Conservation (phyloP, 2,888 invertebrate species). For the Drosophila percnosoma region DNA sequence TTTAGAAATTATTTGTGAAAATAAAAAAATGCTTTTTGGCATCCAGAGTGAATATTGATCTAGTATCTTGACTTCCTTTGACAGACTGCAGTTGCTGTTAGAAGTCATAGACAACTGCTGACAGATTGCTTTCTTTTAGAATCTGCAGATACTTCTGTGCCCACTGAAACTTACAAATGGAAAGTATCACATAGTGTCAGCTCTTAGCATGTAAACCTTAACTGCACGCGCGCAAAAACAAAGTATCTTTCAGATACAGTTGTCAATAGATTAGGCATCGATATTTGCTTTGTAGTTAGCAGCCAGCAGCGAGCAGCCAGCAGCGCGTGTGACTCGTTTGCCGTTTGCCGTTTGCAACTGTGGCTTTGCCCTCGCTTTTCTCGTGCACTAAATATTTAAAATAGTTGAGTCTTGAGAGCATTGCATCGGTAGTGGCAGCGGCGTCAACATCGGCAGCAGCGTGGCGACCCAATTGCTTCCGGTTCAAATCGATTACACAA, state of each 20-base stretch:
- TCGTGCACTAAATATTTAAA: conserved; percentile 81
- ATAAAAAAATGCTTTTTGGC: not conserved
- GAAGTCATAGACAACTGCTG: not conserved
- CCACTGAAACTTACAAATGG: conserved; percentile 2
- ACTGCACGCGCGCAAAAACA: conserved; percentile 20
- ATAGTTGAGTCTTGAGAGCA: conserved; percentile 66
- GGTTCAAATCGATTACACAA: conserved; percentile 80
- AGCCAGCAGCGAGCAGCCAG: conserved; percentile 21
- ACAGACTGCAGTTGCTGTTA: not conserved
- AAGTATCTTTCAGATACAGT: conserved; percentile 39
- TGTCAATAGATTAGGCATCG: conserved; percentile 43
- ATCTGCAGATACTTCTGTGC: not conserved
- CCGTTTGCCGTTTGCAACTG: conserved; percentile 14
- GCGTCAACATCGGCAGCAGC: conserved; percentile 7
- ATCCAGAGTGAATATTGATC: not conserved
- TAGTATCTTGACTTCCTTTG: not conserved
- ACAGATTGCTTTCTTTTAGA: not conserved
- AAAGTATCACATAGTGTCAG: not conserved
- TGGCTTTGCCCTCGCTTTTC: conserved; percentile 64
- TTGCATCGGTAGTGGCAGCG: conserved; percentile 17
- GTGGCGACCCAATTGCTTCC: conserved; percentile 75
- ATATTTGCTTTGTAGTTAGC: conserved; percentile 60
- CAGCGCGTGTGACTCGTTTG: conserved; percentile 53
- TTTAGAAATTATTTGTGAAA: not conserved
- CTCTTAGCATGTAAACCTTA: conserved; percentile 3